These are phyloP conservation scores for Solea senegalensis DNA, from an alignment of 2,113 vertebrate species.

Conservation along the genomic window DNA sequence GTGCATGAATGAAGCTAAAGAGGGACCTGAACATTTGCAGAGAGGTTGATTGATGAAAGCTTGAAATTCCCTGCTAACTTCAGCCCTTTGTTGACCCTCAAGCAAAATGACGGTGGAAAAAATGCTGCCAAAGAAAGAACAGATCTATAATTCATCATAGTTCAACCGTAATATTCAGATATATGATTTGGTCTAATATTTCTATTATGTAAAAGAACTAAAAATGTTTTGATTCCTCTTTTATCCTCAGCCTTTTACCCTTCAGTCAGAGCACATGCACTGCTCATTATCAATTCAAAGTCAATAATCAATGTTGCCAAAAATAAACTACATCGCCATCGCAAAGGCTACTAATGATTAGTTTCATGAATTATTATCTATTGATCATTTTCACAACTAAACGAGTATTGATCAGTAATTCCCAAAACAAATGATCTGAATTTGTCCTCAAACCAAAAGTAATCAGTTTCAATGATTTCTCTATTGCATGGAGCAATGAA, in stretches of 20 bases:
- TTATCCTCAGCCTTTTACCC: background rate
- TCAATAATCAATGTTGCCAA: slow-evolving; percentile 44
- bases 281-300: slow-evolving; percentile 36
- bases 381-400: too few relatives aligned
- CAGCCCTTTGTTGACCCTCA: slow-evolving; percentile 28
- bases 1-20: slow-evolving; percentile 53
- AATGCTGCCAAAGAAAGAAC: background rate
- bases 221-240: background rate
- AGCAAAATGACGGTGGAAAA: slow-evolving; percentile 23
- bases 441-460: too few relatives aligned
- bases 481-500: too few relatives aligned
- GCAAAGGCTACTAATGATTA: background rate
- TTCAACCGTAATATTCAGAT: slow-evolving; percentile 5
- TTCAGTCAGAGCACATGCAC: slow-evolving; percentile 16
- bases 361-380: too few relatives aligned
- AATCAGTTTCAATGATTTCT: too few relatives aligned
- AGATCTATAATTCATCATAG: slow-evolving; percentile 2
- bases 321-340: slow-evolving; percentile 48
- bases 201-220: background rate
- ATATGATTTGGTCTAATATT: slow-evolving; percentile 3
- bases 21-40: slow-evolving; percentile 25
- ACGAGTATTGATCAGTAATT: too few relatives aligned
- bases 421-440: too few relatives aligned
- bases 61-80: slow-evolving; percentile 20
- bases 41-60: slow-evolving; percentile 50